A percentile compares a stretch with the other conserved stretches of the same genome.
phyloP scores from a whole-genome alignment of 2,888 invertebrate species.

The Oxystoma pomonae region DNA sequence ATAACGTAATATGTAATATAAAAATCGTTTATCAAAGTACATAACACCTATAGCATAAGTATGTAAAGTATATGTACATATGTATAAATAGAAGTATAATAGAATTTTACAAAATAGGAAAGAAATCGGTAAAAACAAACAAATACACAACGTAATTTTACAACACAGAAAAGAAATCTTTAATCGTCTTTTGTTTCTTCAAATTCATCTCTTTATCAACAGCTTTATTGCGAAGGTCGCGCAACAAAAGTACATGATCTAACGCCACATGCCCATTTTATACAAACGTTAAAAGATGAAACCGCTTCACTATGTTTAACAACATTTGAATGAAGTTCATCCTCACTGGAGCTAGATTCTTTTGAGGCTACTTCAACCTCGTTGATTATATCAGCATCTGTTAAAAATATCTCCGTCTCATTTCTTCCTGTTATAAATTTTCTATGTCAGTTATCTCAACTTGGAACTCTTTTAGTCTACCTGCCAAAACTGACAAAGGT shows the following conservation, averaged over 20 bases:
- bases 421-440: background rate
- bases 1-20: no score
- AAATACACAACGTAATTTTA: background rate
- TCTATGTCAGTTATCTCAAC: background rate
- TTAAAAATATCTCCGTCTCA: background rate
- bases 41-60: no score
- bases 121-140: slow-evolving; percentile 1
- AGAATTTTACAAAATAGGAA: background rate
- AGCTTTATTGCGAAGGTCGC: no score
- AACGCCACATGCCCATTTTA: background rate
- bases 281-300: slow-evolving; percentile 1
- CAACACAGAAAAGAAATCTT: background rate
- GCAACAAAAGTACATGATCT: no score
- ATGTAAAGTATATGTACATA: no score
- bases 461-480: background rate
- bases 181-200: background rate
- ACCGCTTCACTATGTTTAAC: slow-evolving; percentile 1
- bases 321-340: background rate
- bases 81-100: no score
- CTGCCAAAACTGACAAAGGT: background rate
- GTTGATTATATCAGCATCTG: slow-evolving; percentile 1
- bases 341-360: slow-evolving; percentile 1
- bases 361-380: background rate
- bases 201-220: background rate
- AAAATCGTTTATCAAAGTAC: no score